These are phyloP conservation scores for Lycaena phlaeas DNA, from an alignment of 2,888 invertebrate genomes.

Conservation along the genomic window DNA sequence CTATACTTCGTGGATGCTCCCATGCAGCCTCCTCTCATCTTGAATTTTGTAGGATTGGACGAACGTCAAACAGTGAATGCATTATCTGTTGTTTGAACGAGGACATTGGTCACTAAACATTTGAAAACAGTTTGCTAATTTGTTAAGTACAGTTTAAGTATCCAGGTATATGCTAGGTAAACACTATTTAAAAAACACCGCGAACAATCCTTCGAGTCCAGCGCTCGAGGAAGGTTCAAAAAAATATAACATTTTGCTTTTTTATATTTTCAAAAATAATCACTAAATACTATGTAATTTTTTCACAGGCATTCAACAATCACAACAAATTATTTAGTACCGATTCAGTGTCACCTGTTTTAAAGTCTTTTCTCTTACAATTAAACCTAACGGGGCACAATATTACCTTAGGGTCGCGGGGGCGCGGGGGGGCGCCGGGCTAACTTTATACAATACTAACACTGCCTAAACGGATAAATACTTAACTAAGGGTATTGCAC, in stretches of 20 bases:
- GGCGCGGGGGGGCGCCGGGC: conserved; percentile 25
- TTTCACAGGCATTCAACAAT: conserved; percentile 21
- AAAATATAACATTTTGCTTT: neutral
- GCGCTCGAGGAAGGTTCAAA: no score
- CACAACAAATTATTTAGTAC: conserved; percentile 24
- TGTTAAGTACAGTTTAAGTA: conserved; percentile 5
- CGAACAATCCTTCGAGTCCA: neutral
- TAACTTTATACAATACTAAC: conserved; percentile 57
- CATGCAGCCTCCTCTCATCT: no score
- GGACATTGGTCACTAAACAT: neutral
- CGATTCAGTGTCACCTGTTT: conserved; percentile 17
- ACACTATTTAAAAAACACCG: neutral
- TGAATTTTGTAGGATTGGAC: no score
- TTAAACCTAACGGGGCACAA: conserved; percentile 11
- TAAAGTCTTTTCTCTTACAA: conserved; percentile 17
- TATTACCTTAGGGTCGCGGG: conserved; percentile 7
- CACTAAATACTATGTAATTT: conserved; percentile 1
- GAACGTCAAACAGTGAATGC: no score
- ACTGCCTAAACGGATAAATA: conserved; percentile 62
- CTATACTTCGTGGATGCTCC: no score
- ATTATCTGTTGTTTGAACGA: neutral
- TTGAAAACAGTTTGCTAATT: neutral
- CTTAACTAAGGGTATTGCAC: conserved; percentile 71
- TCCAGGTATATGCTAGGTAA: conserved; percentile 3
- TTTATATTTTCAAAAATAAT: neutral